Percentiles rank a stretch among this genome's conserved stretches.
Evolutionary conservation across 2,113 vertebrate species (phyloP).

Genomic region (Sarotherodon lohbergeri): DNA sequence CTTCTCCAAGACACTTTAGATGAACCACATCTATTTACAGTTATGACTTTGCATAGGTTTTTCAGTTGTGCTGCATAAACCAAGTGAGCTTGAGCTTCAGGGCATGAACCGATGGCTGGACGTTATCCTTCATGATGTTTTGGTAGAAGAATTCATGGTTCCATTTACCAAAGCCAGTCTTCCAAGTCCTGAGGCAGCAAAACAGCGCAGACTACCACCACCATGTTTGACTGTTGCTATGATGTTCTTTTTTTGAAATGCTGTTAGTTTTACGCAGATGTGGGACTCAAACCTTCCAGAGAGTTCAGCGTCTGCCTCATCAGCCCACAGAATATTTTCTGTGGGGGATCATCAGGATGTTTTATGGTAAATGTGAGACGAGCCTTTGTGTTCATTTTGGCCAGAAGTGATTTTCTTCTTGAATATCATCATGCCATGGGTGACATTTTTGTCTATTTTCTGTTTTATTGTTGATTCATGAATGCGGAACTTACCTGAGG

Average conservation of each 20-base stretch:
- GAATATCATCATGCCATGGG: not conserved
- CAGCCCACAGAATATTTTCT: not conserved
- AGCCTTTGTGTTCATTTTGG: not conserved
- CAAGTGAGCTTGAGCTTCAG: not conserved
- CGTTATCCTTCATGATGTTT: not conserved
- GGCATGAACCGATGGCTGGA: not conserved
- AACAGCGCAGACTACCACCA: not conserved
- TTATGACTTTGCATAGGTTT: not conserved
- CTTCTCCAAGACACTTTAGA: rapidly evolving
- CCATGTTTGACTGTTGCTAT: not conserved
- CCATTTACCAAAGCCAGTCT: not conserved
- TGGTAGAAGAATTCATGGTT: not conserved
- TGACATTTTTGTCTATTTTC: not conserved
- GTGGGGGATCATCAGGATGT: not conserved
- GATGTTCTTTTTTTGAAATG: not conserved
- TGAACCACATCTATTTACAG: not conserved
- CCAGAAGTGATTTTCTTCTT: not conserved
- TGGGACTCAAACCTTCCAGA: not conserved
- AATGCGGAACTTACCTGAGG: not conserved
- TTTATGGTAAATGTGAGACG: not conserved
- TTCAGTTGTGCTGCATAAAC: not conserved
- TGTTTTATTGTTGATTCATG: not conserved
- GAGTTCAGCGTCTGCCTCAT: not conserved
- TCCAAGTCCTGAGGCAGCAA: not conserved
- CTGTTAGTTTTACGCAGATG: not conserved